Evolutionary conservation across 2,113 vertebrate genomes (phyloP), one percentile per base, ranked within the genome.

Genomic region (Meriones unguiculatus): DNA sequence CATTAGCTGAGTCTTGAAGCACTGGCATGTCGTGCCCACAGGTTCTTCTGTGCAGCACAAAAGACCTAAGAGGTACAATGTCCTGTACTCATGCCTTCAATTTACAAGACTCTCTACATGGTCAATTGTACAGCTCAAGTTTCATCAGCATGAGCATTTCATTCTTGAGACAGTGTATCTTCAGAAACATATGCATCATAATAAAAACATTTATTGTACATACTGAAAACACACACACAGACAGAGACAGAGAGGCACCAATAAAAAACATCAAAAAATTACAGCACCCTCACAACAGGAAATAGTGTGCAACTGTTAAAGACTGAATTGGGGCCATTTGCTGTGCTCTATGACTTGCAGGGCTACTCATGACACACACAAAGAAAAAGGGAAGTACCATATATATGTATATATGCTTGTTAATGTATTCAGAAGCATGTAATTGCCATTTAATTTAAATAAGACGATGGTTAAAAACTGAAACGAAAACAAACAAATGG

Each of bases 141-240:
- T 69, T 93, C 93, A 94, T 89, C 75, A 95, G 64, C 46, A 64
- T 38, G 75, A n/a, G 28, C 24, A 32, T 72, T 84, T 77, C 18
- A 70, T 73, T 77, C 91, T 78, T 32, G 72, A 64, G 67, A 92
- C 57, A 8, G 62, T 91, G 67, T 78, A 86, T 69, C 82, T n/a
- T 91, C 38, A 87, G 25, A 96, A 92, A 38, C 91, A 78, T 92
- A 95, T 92, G 70, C 59, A 82, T 28, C 24, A 87, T 32, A 76
- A 85, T 59, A 50, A 1, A 85, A 64, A 94, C 18, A 54, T 82
- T 82, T 65, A 87, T 11, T 89, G 25, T 75, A 32, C 25, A 87
- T 6, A 75, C 20, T 70, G 67, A 80, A n/a, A 46, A 50, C 78
- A 35, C 64, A 38, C 22, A 18, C 24, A 13, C 0, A 24, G 14